Conservation (phyloP, 1,140 invertebrate genomes). For the Lepidostoma basale region DNA sequence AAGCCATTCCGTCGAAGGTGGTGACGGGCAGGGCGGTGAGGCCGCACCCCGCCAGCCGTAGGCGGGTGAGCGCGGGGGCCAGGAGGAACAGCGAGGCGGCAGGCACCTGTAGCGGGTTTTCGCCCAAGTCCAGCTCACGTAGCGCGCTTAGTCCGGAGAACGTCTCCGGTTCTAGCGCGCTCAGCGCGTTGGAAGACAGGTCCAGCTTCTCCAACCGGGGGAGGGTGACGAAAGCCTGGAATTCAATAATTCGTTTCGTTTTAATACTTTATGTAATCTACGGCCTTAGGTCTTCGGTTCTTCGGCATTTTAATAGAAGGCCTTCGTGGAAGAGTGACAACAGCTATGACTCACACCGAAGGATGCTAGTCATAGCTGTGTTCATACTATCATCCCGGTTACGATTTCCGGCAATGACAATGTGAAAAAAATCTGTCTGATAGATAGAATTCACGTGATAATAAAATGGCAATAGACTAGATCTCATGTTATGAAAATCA, state of each 20-base stretch:
- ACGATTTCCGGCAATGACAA: too few species aligned
- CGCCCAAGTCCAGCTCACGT: conserved; percentile 57
- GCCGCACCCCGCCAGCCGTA: conserved; percentile 50
- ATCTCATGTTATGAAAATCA: too few species aligned
- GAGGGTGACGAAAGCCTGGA: conserved; percentile 47
- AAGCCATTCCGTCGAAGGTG: conserved; percentile 51
- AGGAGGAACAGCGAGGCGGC: conserved; percentile 50
- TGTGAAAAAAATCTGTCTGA: too few species aligned
- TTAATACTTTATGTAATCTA: too few species aligned
- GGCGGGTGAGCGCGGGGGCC: conserved; percentile 48
- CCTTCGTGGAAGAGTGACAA: too few species aligned
- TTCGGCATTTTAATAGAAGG: too few species aligned
- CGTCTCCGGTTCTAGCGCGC: conserved; percentile 57
- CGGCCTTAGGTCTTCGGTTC: too few species aligned
- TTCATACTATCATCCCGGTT: too few species aligned
- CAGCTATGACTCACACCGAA: too few species aligned
- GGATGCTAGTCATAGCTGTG: too few species aligned
- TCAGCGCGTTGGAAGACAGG: conserved; percentile 61
- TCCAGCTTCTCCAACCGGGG: conserved; percentile 49
- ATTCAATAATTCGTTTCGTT: background rate
- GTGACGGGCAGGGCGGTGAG: conserved; percentile 50
- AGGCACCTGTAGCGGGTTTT: conserved; percentile 58
- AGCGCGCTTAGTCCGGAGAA: conserved; percentile 57
- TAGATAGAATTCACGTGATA: too few species aligned
- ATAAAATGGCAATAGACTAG: too few species aligned